phyloP scores from a whole-genome alignment of 2,888 invertebrate genomes.

The Toxonevra muliebris region DNA sequence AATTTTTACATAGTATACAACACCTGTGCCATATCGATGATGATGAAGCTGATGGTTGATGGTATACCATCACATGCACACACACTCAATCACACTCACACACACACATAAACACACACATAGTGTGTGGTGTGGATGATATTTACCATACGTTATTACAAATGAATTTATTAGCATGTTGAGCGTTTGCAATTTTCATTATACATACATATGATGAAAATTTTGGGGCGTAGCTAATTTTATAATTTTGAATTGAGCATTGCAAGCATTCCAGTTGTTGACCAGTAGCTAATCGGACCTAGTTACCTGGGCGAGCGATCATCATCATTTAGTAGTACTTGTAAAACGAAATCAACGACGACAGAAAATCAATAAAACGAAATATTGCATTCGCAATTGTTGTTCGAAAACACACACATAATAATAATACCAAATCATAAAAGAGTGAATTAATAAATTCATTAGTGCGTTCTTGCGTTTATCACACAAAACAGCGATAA shows the following conservation, averaged over 20 bases:
- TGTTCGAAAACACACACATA: background rate
- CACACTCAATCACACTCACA: no score
- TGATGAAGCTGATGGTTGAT: conserved; percentile 32
- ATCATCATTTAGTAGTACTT: conserved; percentile 13
- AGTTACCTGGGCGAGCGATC: conserved; percentile 45
- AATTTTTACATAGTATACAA: conserved; percentile 13
- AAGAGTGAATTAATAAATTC: background rate
- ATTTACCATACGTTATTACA: conserved; percentile 22
- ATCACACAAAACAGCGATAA: background rate
- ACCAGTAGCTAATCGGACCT: conserved; percentile 58
- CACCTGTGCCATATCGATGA: conserved; percentile 45
- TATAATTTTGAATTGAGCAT: conserved; percentile 43
- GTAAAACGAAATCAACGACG: conserved; percentile 33
- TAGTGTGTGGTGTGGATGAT: conserved; percentile 2
- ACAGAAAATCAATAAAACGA: conserved; percentile 17
- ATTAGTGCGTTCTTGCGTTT: background rate
- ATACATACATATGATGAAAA: background rate
- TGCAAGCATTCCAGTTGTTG: conserved; percentile 64
- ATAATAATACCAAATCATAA: background rate
- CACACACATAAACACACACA: conserved; percentile 6
- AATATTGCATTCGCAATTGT: background rate
- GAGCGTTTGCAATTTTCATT: conserved; percentile 6
- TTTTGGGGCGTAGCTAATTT: conserved; percentile 53
- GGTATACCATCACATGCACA: no score
- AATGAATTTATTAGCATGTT: conserved; percentile 21